Evolutionary conservation across 2,113 vertebrate species (phyloP).

Genomic region (Madoqua kirkii): DNA sequence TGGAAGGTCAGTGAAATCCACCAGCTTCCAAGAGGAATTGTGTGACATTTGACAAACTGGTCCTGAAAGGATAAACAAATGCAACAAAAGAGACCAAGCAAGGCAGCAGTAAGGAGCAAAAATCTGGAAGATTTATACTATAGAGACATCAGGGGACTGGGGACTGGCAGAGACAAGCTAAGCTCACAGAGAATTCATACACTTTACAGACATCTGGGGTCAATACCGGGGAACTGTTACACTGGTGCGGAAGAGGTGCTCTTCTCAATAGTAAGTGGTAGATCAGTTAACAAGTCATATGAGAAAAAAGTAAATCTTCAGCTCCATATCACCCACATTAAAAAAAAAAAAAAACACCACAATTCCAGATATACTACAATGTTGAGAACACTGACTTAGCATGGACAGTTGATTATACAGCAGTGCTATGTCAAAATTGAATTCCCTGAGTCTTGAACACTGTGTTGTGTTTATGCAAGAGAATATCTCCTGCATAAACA

Average conservation of each 20-base stretch:
- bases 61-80: background rate
- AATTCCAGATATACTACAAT: accelerated
- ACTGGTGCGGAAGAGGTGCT: accelerated
- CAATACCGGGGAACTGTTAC: accelerated
- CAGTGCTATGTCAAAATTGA: accelerated
- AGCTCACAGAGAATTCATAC: accelerated
- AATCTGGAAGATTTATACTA: background rate
- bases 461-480: accelerated
- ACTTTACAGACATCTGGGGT: accelerated
- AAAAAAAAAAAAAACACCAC: too few species aligned
- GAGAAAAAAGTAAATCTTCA: too few species aligned
- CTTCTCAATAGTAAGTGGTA: accelerated
- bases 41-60: too few species aligned
- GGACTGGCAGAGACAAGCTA: accelerated
- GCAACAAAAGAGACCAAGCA: background rate
- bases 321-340: accelerated
- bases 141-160: background rate
- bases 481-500: accelerated
- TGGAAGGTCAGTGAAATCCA: accelerated
- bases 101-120: background rate
- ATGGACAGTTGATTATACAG: accelerated
- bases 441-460: background rate
- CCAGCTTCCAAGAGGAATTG: accelerated
- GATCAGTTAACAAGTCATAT: accelerated
- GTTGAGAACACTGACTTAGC: accelerated